Evolutionary conservation across 2,888 invertebrate genomes (phyloP).

Genomic region (Drosophila maculinotata): DNA sequence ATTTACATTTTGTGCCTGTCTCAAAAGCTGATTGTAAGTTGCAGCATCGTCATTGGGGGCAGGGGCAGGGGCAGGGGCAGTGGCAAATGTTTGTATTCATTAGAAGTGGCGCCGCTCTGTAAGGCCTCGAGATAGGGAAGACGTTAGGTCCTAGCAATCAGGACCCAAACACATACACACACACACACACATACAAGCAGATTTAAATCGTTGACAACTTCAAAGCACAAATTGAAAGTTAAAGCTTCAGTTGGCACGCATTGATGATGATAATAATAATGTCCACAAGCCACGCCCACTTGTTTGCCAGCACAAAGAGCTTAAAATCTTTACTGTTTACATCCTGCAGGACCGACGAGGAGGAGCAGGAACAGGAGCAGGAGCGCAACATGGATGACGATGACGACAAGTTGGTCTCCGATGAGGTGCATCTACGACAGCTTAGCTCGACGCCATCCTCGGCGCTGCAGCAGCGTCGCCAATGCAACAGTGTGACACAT

Average conservation of each 20-base stretch:
- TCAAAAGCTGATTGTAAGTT: slow-evolving; percentile 42
- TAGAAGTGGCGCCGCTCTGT: slow-evolving; percentile 29
- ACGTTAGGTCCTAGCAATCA: slow-evolving; percentile 32
- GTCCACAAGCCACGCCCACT: not conserved
- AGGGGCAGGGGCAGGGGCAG: too few species aligned
- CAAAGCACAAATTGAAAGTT: slow-evolving; percentile 62
- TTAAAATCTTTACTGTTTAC: not conserved
- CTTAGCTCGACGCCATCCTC: slow-evolving; percentile 77
- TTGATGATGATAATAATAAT: slow-evolving; percentile 10
- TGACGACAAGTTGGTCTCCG: slow-evolving; percentile 82
- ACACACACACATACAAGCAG: slow-evolving; percentile 10
- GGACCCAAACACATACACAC: not conserved
- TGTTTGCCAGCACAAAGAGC: slow-evolving; percentile 2
- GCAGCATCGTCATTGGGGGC: slow-evolving; percentile 7
- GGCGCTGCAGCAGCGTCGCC: slow-evolving; percentile 63
- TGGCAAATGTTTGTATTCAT: slow-evolving; percentile 54
- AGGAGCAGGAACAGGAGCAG: slow-evolving; percentile 51
- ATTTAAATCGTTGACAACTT: slow-evolving; percentile 48
- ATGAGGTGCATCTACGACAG: slow-evolving; percentile 79
- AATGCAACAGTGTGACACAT: slow-evolving; percentile 56
- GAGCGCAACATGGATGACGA: slow-evolving; percentile 81
- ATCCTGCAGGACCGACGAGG: slow-evolving; percentile 69
- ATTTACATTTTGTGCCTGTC: slow-evolving; percentile 48
- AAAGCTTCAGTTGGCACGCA: slow-evolving; percentile 25
- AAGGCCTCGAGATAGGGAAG: slow-evolving; percentile 3